A percentile compares a stretch with the other conserved stretches of the same genome.
phyloP scores from a whole-genome alignment of 2,888 invertebrate species.

The Trissoscelio sp. region DNA sequence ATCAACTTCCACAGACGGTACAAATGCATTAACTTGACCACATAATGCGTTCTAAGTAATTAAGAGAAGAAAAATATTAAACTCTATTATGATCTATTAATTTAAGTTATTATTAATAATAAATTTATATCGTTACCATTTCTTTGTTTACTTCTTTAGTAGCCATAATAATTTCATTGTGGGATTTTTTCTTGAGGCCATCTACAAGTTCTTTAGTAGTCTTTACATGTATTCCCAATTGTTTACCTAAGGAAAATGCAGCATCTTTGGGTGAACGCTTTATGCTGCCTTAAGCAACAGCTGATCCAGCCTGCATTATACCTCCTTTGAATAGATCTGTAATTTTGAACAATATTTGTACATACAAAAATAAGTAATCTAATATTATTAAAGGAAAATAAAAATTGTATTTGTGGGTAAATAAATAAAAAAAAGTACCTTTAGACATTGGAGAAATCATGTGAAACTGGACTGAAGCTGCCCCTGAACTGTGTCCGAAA shows the following conservation, averaged over 20 bases:
- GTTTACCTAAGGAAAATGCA: slow-evolving; percentile 77
- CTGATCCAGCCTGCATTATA: slow-evolving; percentile 77
- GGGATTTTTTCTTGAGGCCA: slow-evolving; percentile 73
- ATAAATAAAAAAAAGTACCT: slow-evolving; percentile 67
- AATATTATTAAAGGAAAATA: neutral
- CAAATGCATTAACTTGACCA: slow-evolving; percentile 74
- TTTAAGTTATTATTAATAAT: neutral
- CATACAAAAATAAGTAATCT: neutral
- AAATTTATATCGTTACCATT: slow-evolving; percentile 66
- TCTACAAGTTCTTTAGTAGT: slow-evolving; percentile 72
- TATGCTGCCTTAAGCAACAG: slow-evolving; percentile 72
- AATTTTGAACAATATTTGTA: slow-evolving; percentile 9
- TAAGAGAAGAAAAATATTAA: neutral
- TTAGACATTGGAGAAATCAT: slow-evolving; percentile 80
- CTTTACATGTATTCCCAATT: slow-evolving; percentile 76
- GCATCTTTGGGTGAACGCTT: slow-evolving; percentile 72
- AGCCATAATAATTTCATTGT: slow-evolving; percentile 74
- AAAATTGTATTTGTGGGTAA: slow-evolving; percentile 5
- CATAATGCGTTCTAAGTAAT: slow-evolving; percentile 73
- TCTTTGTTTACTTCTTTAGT: slow-evolving; percentile 67
- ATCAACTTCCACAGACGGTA: slow-evolving; percentile 77
- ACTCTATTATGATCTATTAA: no score
- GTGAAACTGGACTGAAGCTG: slow-evolving; percentile 76
- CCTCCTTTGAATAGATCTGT: slow-evolving; percentile 77
- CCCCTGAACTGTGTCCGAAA: slow-evolving; percentile 76